Percentiles rank a stretch among this genome's conserved stretches.
Evolutionary conservation across 1,140 invertebrate genomes (phyloP).

Genomic region (Cherax quadricarinatus): DNA sequence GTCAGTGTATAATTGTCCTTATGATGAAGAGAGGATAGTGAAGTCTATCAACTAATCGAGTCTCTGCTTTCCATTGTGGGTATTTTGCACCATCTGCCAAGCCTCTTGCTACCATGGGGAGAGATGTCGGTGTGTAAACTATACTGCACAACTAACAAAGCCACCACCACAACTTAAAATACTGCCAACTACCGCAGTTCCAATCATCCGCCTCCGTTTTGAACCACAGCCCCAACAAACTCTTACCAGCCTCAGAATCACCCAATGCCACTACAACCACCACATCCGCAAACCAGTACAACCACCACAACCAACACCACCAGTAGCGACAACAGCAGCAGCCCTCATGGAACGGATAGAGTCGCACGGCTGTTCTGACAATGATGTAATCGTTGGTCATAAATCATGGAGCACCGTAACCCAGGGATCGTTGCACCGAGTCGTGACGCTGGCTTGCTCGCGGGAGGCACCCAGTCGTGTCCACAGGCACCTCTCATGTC

Average conservation of each 20-base stretch:
- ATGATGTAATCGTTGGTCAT: slow-evolving; percentile 40
- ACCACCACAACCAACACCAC: slow-evolving; percentile 14
- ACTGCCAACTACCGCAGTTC: too few species aligned
- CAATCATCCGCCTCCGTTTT: background rate
- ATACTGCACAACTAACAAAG: too few species aligned
- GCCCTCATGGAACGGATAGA: slow-evolving; percentile 18
- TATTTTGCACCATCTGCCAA: too few species aligned
- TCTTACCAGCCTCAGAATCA: background rate
- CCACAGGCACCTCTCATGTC: too few species aligned
- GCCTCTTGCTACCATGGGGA: too few species aligned
- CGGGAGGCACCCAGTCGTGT: background rate
- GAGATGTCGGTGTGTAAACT: too few species aligned
- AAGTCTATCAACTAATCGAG: too few species aligned
- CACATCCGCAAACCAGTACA: background rate
- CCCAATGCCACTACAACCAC: slow-evolving; percentile 7
- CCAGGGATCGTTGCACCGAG: slow-evolving; percentile 33
- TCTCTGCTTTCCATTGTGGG: too few species aligned
- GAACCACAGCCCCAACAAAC: background rate
- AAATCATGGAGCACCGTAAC: slow-evolving; percentile 37
- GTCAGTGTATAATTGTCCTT: too few species aligned
- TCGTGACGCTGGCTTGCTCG: slow-evolving; percentile 20
- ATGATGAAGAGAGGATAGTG: too few species aligned
- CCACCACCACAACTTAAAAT: too few species aligned
- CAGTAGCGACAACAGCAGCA: background rate
- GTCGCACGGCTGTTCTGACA: slow-evolving; percentile 51